These are phyloP conservation scores for Opisthograptis luteolata DNA, from an alignment of 2,888 invertebrate species.

Conservation along the genomic window DNA sequence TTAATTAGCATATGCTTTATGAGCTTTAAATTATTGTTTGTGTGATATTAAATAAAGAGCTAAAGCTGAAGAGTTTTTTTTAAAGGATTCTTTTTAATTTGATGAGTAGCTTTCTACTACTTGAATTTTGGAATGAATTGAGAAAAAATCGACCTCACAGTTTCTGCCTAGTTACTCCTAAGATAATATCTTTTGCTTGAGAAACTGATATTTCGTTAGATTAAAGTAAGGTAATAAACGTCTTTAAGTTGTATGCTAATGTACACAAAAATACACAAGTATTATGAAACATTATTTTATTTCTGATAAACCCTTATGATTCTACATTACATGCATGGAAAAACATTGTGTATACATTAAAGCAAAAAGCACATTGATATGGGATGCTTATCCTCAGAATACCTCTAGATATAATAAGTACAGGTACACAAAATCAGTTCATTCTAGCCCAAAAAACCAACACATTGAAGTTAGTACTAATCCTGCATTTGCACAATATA, in stretches of 20 bases:
- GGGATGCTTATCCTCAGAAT: background rate
- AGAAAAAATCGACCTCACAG: too few species aligned
- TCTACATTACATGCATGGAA: conserved; percentile 29
- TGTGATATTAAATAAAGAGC: conserved; percentile 52
- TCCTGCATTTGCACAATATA: too few species aligned
- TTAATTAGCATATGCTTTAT: conserved; percentile 64
- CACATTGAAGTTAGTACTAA: background rate
- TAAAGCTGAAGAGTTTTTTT: conserved; percentile 31
- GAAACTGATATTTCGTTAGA: too few species aligned
- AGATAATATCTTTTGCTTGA: too few species aligned
- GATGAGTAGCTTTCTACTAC: conserved; percentile 1
- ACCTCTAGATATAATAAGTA: background rate
- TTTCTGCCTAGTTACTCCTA: too few species aligned
- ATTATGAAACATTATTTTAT: conserved; percentile 24
- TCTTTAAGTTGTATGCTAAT: too few species aligned
- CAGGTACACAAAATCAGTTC: too few species aligned
- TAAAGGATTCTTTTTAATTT: conserved; percentile 14
- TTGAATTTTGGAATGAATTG: too few species aligned
- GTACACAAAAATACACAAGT: background rate
- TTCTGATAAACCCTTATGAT: conserved; percentile 31
- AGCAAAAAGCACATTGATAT: conserved; percentile 19
- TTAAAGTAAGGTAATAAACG: too few species aligned
- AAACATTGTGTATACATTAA: conserved; percentile 16
- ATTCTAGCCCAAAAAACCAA: too few species aligned
- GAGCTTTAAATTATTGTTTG: conserved; percentile 69